Percentiles rank a stretch among this genome's conserved stretches.
Conservation (phyloP, 2,888 invertebrate species). For the Pterobdella sp. region DNA sequence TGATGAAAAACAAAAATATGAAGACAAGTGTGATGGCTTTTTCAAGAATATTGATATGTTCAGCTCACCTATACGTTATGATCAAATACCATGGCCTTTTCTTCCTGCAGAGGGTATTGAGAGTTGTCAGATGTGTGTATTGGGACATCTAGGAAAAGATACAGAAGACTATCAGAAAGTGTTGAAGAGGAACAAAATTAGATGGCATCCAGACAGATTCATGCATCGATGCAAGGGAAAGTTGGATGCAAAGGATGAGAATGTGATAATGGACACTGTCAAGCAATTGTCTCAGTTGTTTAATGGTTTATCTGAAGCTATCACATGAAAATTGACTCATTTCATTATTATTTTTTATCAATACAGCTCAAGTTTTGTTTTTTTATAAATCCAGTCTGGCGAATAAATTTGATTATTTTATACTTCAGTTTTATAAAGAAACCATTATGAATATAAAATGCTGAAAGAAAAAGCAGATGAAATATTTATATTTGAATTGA, state of each 20-base stretch:
- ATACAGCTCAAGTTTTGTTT: too few relatives aligned
- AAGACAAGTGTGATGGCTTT: slow-evolving; percentile 16
- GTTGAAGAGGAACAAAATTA: slow-evolving; percentile 12
- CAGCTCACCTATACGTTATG: background rate
- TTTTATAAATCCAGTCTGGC: too few relatives aligned
- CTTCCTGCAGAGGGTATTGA: background rate
- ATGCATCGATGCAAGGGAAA: slow-evolving; percentile 11
- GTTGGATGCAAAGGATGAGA: background rate
- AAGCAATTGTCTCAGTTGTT: slow-evolving; percentile 23
- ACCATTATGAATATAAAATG: too few relatives aligned
- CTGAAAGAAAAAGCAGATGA: too few relatives aligned
- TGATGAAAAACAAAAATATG: background rate
- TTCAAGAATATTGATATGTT: background rate
- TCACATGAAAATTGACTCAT: too few relatives aligned
- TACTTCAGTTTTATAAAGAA: too few relatives aligned
- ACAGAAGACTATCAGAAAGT: slow-evolving; percentile 13
- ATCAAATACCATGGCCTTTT: slow-evolving; percentile 21
- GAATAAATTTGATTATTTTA: too few relatives aligned
- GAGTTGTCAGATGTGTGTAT: slow-evolving; percentile 5
- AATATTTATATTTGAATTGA: too few relatives aligned
- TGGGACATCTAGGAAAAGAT: slow-evolving; percentile 10
- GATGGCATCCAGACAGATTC: slow-evolving; percentile 24
- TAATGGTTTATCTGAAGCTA: slow-evolving; percentile 13
- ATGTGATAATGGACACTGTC: background rate
- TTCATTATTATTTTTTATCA: too few relatives aligned